phyloP scores from a whole-genome alignment of 2,113 vertebrate species.

The Oryzias woworae region DNA sequence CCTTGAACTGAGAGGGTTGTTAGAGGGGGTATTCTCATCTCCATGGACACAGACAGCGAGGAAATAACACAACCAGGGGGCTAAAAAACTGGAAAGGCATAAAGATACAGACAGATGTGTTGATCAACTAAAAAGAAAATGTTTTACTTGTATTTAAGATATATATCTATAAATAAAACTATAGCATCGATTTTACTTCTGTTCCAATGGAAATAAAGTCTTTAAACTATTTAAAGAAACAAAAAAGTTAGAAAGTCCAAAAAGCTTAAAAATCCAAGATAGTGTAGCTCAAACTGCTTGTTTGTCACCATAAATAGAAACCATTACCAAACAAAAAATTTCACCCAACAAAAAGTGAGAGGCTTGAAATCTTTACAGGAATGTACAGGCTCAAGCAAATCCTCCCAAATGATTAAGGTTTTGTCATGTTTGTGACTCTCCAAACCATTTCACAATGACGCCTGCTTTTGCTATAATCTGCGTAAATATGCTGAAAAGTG shows the following conservation, averaged over 20 bases:
- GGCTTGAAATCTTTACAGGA: too few species aligned
- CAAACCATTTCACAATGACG: neutral
- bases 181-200: too few species aligned
- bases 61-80: constrained; percentile 1
- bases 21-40: constrained; percentile 14
- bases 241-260: too few species aligned
- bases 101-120: constrained; percentile 17
- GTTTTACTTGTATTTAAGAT: too few species aligned
- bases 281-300: too few species aligned
- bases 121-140: constrained; percentile 13
- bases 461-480: neutral
- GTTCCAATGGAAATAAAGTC: too few species aligned
- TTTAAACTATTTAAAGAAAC: too few species aligned
- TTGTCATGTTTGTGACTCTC: neutral
- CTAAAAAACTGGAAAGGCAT: neutral
- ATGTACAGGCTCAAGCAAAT: neutral
- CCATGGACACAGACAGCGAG: constrained; percentile 16
- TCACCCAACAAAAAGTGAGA: too few species aligned
- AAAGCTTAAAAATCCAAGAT: too few species aligned
- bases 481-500: neutral
- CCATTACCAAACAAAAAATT: too few species aligned
- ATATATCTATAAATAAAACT: too few species aligned
- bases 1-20: constrained; percentile 36
- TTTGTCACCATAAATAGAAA: too few species aligned
- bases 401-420: neutral